A percentile compares a stretch with the other conserved stretches of the same genome.
These are phyloP conservation scores for Sebastes hubbsi DNA, from an alignment of 2,797 vertebrate genomes.

Conservation along the genomic window DNA sequence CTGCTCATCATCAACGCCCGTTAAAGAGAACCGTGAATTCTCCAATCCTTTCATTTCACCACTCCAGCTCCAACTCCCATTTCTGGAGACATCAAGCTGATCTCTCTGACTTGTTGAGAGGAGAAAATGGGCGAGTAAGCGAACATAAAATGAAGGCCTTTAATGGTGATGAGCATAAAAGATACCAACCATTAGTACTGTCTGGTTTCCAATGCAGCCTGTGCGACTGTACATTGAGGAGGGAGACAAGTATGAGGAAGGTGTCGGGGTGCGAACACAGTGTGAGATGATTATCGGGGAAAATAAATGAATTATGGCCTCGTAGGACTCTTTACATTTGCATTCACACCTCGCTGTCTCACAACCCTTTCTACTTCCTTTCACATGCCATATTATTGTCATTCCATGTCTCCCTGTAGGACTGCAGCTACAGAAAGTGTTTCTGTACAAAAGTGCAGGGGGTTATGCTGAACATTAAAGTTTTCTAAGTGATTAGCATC, in stretches of 20 bases:
- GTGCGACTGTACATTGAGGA: background rate
- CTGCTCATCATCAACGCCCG: conserved; percentile 50
- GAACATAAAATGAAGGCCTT: conserved; percentile 24
- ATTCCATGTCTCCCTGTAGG: background rate
- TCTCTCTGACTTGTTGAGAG: background rate
- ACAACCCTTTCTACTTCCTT: conserved; percentile 24
- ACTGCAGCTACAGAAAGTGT: background rate
- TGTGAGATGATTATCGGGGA: conserved; percentile 44
- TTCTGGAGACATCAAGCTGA: conserved; percentile 23
- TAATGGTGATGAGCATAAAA: conserved; percentile 24
- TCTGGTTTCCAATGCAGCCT: conserved; percentile 14
- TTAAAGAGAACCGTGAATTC: conserved; percentile 47
- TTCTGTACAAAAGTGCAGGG: background rate
- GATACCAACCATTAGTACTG: background rate
- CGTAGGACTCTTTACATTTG: conserved; percentile 33
- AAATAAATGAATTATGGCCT: conserved; percentile 24
- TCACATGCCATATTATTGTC: conserved; percentile 19
- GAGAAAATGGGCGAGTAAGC: conserved; percentile 17
- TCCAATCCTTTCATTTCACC: conserved; percentile 26
- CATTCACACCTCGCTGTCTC: conserved; percentile 47
- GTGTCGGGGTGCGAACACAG: conserved; percentile 21
- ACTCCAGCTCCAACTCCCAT: background rate
- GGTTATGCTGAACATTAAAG: background rate
- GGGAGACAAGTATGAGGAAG: background rate
- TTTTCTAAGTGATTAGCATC: background rate